Percentiles rank a stretch among this genome's conserved stretches.
Conservation (phyloP, 1,140 invertebrate species). For the Papilio polytes region DNA sequence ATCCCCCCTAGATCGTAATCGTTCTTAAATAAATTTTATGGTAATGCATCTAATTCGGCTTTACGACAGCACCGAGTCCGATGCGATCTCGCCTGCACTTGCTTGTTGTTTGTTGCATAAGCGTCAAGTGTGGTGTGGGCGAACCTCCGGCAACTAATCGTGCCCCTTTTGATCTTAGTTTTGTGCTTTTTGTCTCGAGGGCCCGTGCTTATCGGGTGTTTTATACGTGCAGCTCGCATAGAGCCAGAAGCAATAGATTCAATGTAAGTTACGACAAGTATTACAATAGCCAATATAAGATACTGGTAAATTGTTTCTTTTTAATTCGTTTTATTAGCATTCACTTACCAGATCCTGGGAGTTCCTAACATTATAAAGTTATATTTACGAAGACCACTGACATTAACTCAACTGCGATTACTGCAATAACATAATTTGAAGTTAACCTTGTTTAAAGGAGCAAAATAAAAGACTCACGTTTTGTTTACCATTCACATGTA, state of each 20-base stretch:
- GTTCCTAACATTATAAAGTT: not conserved
- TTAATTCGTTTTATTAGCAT: not conserved
- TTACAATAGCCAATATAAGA: constrained; percentile 5
- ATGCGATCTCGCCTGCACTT: constrained; percentile 47
- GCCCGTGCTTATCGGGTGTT: constrained; percentile 18
- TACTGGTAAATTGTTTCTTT: not conserved
- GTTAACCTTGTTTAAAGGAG: not conserved
- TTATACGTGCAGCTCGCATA: constrained; percentile 5
- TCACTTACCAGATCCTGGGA: no score
- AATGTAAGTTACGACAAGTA: constrained; percentile 5
- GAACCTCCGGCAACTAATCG: constrained; percentile 15
- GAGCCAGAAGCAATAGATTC: constrained; percentile 21
- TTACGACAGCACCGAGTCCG: constrained; percentile 49
- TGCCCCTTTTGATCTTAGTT: constrained; percentile 36
- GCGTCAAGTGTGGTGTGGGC: constrained; percentile 53
- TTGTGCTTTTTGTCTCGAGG: constrained; percentile 27
- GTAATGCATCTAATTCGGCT: constrained; percentile 61
- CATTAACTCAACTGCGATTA: not conserved
- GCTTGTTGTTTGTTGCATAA: constrained; percentile 53
- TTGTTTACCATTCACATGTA: not conserved
- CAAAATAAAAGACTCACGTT: not conserved
- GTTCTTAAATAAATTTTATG: constrained; percentile 67
- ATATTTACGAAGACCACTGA: not conserved
- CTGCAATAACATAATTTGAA: not conserved
- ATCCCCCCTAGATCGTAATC: constrained; percentile 45